Conservation (phyloP, 2,888 invertebrate genomes). For the Polia nebulosa region DNA sequence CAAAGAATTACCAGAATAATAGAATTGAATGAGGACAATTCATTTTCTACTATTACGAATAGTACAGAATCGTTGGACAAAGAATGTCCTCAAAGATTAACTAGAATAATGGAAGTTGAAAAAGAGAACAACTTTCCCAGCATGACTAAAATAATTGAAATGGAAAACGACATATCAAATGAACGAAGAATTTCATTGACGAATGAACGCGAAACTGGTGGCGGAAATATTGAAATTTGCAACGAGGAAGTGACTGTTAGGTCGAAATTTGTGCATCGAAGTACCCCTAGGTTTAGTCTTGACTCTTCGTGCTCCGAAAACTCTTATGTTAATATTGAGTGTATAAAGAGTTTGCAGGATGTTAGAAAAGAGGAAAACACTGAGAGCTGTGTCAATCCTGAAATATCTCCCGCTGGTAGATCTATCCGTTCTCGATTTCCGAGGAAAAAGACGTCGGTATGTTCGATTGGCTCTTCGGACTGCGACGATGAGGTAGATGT, state of each 20-base stretch:
- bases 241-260: slow-evolving; percentile 83
- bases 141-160: slow-evolving; percentile 89
- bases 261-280: slow-evolving; percentile 84
- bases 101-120: slow-evolving; percentile 83
- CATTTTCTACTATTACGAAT: slow-evolving; percentile 81
- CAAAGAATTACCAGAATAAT: slow-evolving; percentile 87
- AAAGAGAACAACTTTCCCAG: slow-evolving; percentile 86
- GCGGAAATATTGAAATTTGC: slow-evolving; percentile 80
- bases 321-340: slow-evolving; percentile 90
- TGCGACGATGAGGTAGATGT: slow-evolving; percentile 90
- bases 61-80: slow-evolving; percentile 77
- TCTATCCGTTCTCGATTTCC: slow-evolving; percentile 86
- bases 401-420: slow-evolving; percentile 81
- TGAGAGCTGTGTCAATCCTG: slow-evolving; percentile 78
- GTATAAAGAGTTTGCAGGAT: slow-evolving; percentile 90
- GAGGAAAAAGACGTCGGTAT: slow-evolving; percentile 89
- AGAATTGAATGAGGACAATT: slow-evolving; percentile 85
- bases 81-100: slow-evolving; percentile 81
- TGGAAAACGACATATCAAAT: slow-evolving; percentile 89
- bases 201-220: slow-evolving; percentile 88
- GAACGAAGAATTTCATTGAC: slow-evolving; percentile 88
- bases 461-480: slow-evolving; percentile 90
- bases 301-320: slow-evolving; percentile 91
- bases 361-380: slow-evolving; percentile 85
- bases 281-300: slow-evolving; percentile 88